Conservation (phyloP, 2,888 invertebrate genomes). For the Noctua fimbriata region DNA sequence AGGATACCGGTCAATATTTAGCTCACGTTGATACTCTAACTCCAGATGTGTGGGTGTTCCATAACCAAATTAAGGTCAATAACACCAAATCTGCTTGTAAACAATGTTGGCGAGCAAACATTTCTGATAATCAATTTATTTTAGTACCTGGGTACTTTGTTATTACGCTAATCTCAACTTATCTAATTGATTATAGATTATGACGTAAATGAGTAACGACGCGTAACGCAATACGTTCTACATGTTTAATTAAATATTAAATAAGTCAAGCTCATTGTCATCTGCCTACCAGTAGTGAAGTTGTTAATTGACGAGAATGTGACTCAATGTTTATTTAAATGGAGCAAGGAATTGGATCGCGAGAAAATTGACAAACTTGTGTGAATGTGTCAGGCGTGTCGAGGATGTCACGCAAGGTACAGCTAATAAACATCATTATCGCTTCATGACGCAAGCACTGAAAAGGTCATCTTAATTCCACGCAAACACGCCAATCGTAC, state of each 20-base stretch:
- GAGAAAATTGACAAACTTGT: conserved; percentile 77
- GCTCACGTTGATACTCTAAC: conserved; percentile 13
- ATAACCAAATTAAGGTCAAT: conserved; percentile 39
- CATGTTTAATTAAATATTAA: conserved; percentile 6
- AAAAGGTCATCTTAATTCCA: conserved; percentile 75
- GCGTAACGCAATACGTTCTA: background rate
- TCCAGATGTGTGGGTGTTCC: background rate
- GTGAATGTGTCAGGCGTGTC: conserved; percentile 77
- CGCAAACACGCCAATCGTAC: conserved; percentile 62
- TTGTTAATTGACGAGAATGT: conserved; percentile 46
- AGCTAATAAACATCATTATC: conserved; percentile 81
- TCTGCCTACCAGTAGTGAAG: conserved; percentile 3
- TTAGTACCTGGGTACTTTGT: background rate
- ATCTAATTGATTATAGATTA: conserved; percentile 4
- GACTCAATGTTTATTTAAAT: conserved; percentile 58
- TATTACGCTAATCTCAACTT: conserved; percentile 21
- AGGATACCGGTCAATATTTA: conserved; percentile 54
- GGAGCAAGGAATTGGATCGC: conserved; percentile 75
- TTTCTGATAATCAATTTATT: conserved; percentile 6
- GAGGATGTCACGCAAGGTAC: conserved; percentile 74
- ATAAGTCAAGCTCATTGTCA: conserved; percentile 13
- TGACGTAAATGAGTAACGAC: conserved; percentile 30
- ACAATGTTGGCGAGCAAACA: background rate
- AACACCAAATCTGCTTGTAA: conserved; percentile 26
- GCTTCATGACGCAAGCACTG: conserved; percentile 72